Base-by-base conservation (phyloP, 2,888 invertebrate species). In the Plutella xylostella region DNA sequence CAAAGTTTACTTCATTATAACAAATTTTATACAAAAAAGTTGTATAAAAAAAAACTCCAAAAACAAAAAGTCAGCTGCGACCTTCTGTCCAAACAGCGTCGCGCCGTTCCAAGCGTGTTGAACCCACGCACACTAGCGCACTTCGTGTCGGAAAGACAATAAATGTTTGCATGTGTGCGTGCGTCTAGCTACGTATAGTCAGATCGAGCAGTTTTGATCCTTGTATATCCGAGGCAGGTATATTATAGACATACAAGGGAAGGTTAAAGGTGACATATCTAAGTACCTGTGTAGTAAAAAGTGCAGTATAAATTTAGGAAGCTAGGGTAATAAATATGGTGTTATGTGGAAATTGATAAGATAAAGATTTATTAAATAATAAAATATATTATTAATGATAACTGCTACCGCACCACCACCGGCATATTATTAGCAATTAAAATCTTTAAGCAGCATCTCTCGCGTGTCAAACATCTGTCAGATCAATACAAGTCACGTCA, bases 61-160 rank as follows among this genome's bases (percentile, higher is more conserved):
- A n/a, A n/a, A n/a, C n/a, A n/a, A 68, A 63, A 67, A 56, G 46
- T 60, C 68, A 71, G 63, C 56, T 65, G 55, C 53, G 51, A 49
- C 65, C 55, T 61, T n/a, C n/a, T n/a, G n/a, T n/a, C n/a, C n/a
- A n/a, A n/a, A n/a, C n/a, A n/a, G n/a, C n/a, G n/a, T 66, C 52
- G 19, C 58, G 47, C 46, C 56, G 56, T 50, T 57, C 56, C 53
- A 56, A 51, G 57, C 63, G 59, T 65, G 63, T 64, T 69, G 72
- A 70, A 72, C 72, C 62, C 70, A 65, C 72, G 2, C 72, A 69
- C 68, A 68, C 69, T 52, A 41, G 14, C 45, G 18, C 43, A 39
- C 28, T 19, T 12, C 20, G n/a, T 46, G 47, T 22, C 39, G 59
- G 60, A 60, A 61, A 68, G 64, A 70, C 70, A 68, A 68, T 70